Conservation (phyloP, 2,888 invertebrate species). For the Calameuta pallipes region DNA sequence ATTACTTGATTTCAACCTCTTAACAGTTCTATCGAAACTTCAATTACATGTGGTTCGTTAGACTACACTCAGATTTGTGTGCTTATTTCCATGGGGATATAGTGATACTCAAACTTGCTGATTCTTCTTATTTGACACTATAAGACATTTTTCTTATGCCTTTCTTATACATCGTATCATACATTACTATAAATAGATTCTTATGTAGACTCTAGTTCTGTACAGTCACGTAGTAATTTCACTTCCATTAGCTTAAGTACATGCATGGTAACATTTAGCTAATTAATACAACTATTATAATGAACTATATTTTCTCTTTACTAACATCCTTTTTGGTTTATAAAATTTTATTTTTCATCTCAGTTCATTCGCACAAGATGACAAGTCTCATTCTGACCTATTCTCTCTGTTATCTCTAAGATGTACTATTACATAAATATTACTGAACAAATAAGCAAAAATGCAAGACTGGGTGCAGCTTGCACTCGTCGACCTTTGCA, state of each 20-base stretch:
- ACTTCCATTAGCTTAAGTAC: not conserved
- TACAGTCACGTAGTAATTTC: not conserved
- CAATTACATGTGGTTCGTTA: not conserved
- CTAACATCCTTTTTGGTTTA: not conserved
- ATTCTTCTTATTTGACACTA: not conserved
- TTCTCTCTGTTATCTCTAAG: not conserved
- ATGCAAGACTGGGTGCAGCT: not conserved
- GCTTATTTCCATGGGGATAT: not conserved
- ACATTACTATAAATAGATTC: not conserved
- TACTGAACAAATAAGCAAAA: not conserved
- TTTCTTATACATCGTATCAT: not conserved
- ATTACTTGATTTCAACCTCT: not conserved
- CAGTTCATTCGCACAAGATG: not conserved
- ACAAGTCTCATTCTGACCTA: not conserved
- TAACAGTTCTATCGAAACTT: not conserved
- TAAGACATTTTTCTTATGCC: not conserved
- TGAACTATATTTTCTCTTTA: not conserved
- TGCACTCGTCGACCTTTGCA: not conserved
- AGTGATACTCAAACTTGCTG: not conserved
- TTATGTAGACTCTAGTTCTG: not conserved
- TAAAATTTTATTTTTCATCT: not conserved
- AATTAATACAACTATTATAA: not conserved
- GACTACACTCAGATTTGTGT: not conserved
- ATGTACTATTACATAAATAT: not conserved
- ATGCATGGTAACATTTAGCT: not conserved